These are phyloP conservation scores for Capreolus pygargus DNA, from an alignment of 2,113 vertebrate species.

Conservation along the genomic window DNA sequence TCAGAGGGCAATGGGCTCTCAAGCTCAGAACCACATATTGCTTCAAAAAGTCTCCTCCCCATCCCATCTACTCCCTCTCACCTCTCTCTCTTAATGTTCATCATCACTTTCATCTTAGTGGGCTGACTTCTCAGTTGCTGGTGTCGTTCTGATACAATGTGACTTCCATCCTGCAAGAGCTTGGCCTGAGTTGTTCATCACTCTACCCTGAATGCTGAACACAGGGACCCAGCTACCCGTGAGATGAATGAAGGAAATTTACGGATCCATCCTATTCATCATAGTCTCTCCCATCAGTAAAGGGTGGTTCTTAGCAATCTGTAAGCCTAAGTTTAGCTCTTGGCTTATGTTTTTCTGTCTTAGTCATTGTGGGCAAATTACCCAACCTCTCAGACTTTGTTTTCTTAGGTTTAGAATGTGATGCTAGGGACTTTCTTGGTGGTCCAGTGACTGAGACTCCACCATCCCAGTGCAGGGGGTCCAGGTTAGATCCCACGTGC, in stretches of 20 bases:
- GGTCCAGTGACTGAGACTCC: background rate
- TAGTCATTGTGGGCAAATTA: background rate
- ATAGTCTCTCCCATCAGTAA: background rate
- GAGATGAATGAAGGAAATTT: background rate
- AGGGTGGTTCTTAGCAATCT: background rate
- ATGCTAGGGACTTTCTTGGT: background rate
- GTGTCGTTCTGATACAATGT: background rate
- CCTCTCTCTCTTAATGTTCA: background rate
- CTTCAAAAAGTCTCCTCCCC: background rate
- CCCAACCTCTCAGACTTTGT: background rate
- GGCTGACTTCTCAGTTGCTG: background rate
- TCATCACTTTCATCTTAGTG: background rate
- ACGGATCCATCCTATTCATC: background rate
- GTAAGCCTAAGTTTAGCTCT: background rate
- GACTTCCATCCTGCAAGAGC: background rate
- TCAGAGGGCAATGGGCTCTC: background rate
- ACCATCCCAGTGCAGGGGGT: background rate
- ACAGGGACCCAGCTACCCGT: background rate
- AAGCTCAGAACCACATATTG: background rate
- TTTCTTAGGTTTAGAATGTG: background rate
- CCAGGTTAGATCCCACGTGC: accelerated
- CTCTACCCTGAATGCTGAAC: background rate
- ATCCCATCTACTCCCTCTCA: background rate
- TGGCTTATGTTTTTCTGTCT: background rate
- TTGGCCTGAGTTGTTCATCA: background rate